Base-by-base conservation (phyloP, 2,888 invertebrate species). In the Leuctra nigra region DNA sequence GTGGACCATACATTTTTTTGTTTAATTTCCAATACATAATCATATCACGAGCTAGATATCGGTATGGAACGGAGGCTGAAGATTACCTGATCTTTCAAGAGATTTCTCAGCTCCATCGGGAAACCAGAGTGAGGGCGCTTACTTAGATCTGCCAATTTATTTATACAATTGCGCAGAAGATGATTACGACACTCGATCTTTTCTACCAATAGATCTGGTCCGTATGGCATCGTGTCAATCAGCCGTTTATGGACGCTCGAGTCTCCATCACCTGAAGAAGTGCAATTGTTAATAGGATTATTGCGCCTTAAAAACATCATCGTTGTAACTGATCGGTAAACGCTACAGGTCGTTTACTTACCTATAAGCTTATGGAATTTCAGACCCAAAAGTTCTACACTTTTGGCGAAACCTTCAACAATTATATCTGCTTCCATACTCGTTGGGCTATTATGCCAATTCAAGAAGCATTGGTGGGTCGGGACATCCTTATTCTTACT, bases 181-280 rank as follows among this genome's bases (percentile, higher is more conserved):
- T n/a, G n/a, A n/a, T n/a, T n/a, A n/a, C n/a, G n/a, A n/a, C 39
- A 53, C 25, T 53, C 53, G 7, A 53, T 25, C 25, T 53, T 53
- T 36, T 53, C 53, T 16, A 53, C 9, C 4, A 13, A n/a, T 9
- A 22, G 38, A 39, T 39, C 25, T n/a, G 38, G 53, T 4, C 41
- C 53, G 14, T 53, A 39, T 2, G 53, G 53, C 53, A 38, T 53
- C 14, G 38, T 39, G 4, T 16, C 38, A 36, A 14, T 18, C 25
- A 53, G 39, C 35, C 25, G 18, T 1, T 20, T 53, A 38, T 53
- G 22, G 16, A 53, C 53, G 23, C 41, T 41, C 1, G 39, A 39
- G 18, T 53, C 53, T 39, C 41, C 53, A 36, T 53, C 53, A 11
- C 53, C 53, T 53, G 33, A 2, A 24, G 23, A 11, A n/a, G n/a